A percentile compares a stretch with the other conserved stretches of the same genome.
Evolutionary conservation across 2,113 vertebrate species (phyloP).

Genomic region (Struthidea cinerea): DNA sequence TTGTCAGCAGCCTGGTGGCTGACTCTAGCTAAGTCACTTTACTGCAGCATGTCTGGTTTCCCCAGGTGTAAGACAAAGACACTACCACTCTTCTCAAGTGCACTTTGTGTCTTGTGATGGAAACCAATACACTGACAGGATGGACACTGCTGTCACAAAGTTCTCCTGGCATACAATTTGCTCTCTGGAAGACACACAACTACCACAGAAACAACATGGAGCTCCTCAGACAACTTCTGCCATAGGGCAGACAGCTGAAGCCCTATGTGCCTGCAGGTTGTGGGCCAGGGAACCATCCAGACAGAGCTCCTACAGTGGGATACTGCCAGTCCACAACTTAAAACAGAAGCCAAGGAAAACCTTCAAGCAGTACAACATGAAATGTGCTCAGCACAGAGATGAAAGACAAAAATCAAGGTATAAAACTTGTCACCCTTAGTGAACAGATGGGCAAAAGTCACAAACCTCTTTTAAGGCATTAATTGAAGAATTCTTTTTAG

Average conservation of each 20-base stretch:
- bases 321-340: not conserved
- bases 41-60: not conserved
- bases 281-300: not conserved
- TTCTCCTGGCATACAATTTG: not conserved
- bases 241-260: not conserved
- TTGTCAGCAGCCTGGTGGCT: not conserved
- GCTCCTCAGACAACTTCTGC: not conserved
- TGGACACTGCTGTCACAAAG: not conserved
- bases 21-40: not conserved
- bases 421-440: not conserved
- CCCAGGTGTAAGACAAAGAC: not conserved
- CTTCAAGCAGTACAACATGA: not conserved
- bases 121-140: not conserved
- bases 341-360: not conserved
- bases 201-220: not conserved
- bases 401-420: not conserved
- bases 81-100: not conserved
- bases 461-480: not conserved
- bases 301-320: not conserved
- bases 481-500: not conserved
- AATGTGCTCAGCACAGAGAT: not conserved
- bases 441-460: not conserved
- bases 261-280: accelerated
- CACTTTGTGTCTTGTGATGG: not conserved
- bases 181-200: not conserved